Evolutionary conservation across 1,140 invertebrate genomes (phyloP), one percentile per base, ranked within the genome.

Genomic region (Harlomillsia oculata): DNA sequence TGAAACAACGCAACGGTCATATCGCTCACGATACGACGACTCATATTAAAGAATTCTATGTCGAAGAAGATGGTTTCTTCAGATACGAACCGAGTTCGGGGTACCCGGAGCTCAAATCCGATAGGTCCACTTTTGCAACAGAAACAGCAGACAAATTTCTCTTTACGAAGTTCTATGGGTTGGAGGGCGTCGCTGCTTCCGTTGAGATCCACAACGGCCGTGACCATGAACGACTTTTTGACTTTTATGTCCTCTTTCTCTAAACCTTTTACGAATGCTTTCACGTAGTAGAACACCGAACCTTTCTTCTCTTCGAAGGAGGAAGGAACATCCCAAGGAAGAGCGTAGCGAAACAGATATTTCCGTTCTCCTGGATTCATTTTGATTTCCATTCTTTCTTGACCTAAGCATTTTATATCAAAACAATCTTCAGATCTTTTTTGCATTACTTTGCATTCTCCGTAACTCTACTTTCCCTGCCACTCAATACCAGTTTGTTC

Each of bases 251-350:
- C 48, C 6, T 50, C 48, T 50, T 34, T 21, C 21, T 50, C 48
- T 8, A 50, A 29, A 14, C 48, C 48, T 37, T 50, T 50, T 1
- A 50, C 32, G 21, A 36, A 32, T 21, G 48, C 48, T 50, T 50
- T 50, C 11, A 50, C 32, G 13, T 50, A 50, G 16, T 50, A 50
- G 26, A 21, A 36, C 30, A 50, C 48, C 21, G 32, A 36, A 13
- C 48, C 48, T n/a, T 50, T 50, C 16, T 50, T 37, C 32, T 50
- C 48, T 8, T 50, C 48, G 14, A 50, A 50, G 11, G 48, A 32
- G 11, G 48, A 50, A 36, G 48, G 48, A 50, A 50, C 32, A 18
- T 50, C 48, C 48, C 48, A 50, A 50, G 48, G 48, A 30, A 50
- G 37, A 14, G 48, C 32, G 30, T 36, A 50, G 6, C 48, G 48